Evolutionary conservation across 2,113 vertebrate genomes (phyloP), one percentile per base, ranked within the genome.

Genomic region (Callorhinus ursinus): DNA sequence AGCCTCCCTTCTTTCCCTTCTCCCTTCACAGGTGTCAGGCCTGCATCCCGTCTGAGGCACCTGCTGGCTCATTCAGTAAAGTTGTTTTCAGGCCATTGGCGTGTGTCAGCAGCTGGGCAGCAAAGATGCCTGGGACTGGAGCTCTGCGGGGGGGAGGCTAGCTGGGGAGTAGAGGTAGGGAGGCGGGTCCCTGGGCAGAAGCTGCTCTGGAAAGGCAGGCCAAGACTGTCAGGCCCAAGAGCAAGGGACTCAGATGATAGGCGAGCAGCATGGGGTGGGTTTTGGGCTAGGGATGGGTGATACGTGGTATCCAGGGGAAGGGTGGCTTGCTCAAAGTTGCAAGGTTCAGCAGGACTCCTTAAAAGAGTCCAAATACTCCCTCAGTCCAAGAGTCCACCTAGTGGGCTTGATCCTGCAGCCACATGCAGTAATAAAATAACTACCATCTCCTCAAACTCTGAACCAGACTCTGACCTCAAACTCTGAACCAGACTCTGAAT

Each of bases 221-320:
- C 61, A 19, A 59, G 14, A 79, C 5, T 77, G 1, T 36, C 42
- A 21, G 15, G 55, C 65, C 12, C 24, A 26, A 28, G 42, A 7
- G 4, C 53, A 39, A 36, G 76, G 55, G 16, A 26, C 26, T 81
- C 51, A 86, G 65, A 16, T 4, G 18, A 42, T 28, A 3, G 33
- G 49, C 18, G 7, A 46, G 12, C 8, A 14, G 65, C 5, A 1
- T 4, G 22, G 16, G 11, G 22, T 22, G 22, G 1, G 10, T 16
- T 46, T n/a, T 19, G 57, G n/a, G 12, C n/a, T 82, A 24, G 24
- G 13, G n/a, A 3, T 31, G 2, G 72, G 49, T 51, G 18, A 31
- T 18, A 13, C 4, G 2, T 42, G 63, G 53, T 6, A 6, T 11
- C 69, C 80, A 28, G 79, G 63, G 28, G 80, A 57, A 57, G 10